Percentiles rank a stretch among this genome's conserved stretches.
Evolutionary conservation across 1,140 invertebrate genomes (phyloP).

Genomic region (Hylyphantes graminicola): DNA sequence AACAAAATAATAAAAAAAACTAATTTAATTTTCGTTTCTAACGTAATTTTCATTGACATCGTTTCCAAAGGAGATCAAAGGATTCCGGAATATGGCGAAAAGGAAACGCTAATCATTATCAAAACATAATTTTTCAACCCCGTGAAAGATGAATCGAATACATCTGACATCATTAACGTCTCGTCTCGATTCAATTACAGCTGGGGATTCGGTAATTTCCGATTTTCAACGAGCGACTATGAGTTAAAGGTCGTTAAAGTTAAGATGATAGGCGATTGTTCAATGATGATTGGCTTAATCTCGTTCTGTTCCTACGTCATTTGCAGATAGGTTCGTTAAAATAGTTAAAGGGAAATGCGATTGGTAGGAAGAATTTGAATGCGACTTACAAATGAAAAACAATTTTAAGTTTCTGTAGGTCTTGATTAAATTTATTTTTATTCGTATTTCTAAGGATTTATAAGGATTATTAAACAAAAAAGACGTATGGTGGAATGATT

Average conservation of each 20-base stretch:
- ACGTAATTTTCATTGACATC: too few relatives aligned
- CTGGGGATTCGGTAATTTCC: constrained; percentile 23
- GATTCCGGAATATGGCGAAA: not conserved
- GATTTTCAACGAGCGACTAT: constrained; percentile 32
- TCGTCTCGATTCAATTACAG: constrained; percentile 41
- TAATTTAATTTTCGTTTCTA: too few relatives aligned
- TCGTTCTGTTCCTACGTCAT: constrained; percentile 19
- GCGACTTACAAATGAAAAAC: too few relatives aligned
- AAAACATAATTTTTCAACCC: constrained; percentile 33
- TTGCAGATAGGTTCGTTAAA: constrained; percentile 46
- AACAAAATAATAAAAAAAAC: too few relatives aligned
- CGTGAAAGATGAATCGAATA: constrained; percentile 38
- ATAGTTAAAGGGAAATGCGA: not conserved
- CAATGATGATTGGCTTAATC: constrained; percentile 45
- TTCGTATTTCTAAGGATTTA: too few relatives aligned
- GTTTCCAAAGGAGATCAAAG: not conserved
- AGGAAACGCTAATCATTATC: constrained; percentile 33
- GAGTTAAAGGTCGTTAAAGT: constrained; percentile 41
- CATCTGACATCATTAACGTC: constrained; percentile 54
- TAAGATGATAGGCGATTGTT: constrained; percentile 48
- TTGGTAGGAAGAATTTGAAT: too few relatives aligned
- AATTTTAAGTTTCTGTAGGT: too few relatives aligned
- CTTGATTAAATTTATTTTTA: too few relatives aligned
- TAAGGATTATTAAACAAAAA: too few relatives aligned
- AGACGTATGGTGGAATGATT: too few relatives aligned